Evolutionary conservation across 1,140 invertebrate species (phyloP), one percentile per base, ranked within the genome.

Genomic region (Patella vulgata): DNA sequence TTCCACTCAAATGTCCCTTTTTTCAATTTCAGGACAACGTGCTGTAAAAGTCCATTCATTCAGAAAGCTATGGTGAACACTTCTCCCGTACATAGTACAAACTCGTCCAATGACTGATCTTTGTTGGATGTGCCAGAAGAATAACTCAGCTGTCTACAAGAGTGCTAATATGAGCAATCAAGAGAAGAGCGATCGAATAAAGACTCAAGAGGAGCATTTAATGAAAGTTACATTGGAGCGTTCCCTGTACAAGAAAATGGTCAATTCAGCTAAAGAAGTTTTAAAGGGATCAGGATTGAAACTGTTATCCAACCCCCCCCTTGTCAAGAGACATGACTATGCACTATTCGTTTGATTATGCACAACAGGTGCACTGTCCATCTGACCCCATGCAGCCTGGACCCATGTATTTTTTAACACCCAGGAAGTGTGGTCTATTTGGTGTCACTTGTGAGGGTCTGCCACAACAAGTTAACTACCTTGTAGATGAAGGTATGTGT

Each of bases 351-450:
- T 52, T 12, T 11, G n/a, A n/a, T n/a, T n/a, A n/a, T n/a, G n/a
- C n/a, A n/a, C n/a, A n/a, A n/a, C n/a, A n/a, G n/a, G n/a, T 74
- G 6, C 72, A 74, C 43, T 67, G 48, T n/a, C 67, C 67, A 14
- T 51, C 40, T 47, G 50, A 66, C 42, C 50, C 66, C 21, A 33
- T 56, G 39, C 73, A 70, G 44, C 63, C 68, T 6, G 66, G 72
- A 27, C n/a, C n/a, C n/a, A n/a, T n/a, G n/a, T n/a, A n/a, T n/a
- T n/a, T n/a, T n/a, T n/a, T n/a, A n/a, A n/a, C 66, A 1, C 66
- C 73, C 47, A 30, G 70, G 28, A 73, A 75, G 47, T 70, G 67
- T 61, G 66, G 56, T 31, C 43, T 75, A 12, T 73, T 75, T 73
- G 66, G 70, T 21, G 56, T 71, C 19, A 64, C 52, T 48, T 75